These are phyloP conservation scores for Mylabris sibirica DNA, from an alignment of 2,888 invertebrate genomes.

Conservation along the genomic window DNA sequence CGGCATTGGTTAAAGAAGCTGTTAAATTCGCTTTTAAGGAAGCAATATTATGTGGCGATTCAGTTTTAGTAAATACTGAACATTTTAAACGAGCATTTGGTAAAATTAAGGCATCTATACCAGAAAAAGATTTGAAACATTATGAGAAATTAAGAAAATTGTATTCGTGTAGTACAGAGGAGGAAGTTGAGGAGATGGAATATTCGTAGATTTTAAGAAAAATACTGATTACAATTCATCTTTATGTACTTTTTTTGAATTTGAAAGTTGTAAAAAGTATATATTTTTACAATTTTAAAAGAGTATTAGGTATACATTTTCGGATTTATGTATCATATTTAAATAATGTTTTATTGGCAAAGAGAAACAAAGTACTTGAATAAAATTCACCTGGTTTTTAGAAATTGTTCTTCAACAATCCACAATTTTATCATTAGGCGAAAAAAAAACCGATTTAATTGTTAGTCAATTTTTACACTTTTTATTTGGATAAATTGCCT, in stretches of 20 bases:
- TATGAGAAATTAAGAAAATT: slow-evolving; percentile 16
- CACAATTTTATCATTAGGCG: no score
- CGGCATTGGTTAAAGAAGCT: slow-evolving; percentile 88
- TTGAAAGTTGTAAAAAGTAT: background rate
- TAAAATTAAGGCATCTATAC: slow-evolving; percentile 88
- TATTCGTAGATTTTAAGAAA: slow-evolving; percentile 4
- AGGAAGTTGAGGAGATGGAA: slow-evolving; percentile 18
- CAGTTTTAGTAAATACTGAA: slow-evolving; percentile 68
- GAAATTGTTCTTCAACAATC: background rate
- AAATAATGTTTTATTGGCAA: background rate
- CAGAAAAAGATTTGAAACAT: slow-evolving; percentile 62
- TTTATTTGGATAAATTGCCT: background rate
- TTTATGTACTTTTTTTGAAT: background rate
- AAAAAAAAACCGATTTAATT: background rate
- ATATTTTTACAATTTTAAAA: slow-evolving; percentile 1
- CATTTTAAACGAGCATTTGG: slow-evolving; percentile 81
- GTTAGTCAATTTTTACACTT: background rate
- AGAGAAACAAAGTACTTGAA: background rate
- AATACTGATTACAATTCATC: background rate
- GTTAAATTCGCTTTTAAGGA: slow-evolving; percentile 82
- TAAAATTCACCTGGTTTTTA: background rate
- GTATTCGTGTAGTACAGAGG: background rate
- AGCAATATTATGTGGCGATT: slow-evolving; percentile 68
- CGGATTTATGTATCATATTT: background rate
- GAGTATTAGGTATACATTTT: background rate